phyloP scores from a whole-genome alignment of 1,140 invertebrate genomes.

The Platorchestia sp. region DNA sequence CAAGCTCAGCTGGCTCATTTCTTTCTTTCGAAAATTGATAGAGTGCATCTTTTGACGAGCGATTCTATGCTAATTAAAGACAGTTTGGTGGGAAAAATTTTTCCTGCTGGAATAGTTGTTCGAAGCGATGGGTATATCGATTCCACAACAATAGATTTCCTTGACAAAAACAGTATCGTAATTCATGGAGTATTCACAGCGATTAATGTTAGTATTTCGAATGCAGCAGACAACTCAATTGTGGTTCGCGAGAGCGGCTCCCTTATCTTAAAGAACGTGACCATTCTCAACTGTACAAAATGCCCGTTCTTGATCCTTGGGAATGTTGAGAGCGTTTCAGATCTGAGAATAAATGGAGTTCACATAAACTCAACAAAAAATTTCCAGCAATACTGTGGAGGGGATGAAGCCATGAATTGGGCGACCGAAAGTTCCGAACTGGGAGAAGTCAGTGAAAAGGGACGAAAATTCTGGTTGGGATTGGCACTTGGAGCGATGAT shows the following conservation, averaged over 20 bases:
- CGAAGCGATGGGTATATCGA: neutral
- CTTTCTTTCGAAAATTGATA: neutral
- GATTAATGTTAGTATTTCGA: neutral
- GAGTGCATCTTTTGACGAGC: neutral
- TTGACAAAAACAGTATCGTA: neutral
- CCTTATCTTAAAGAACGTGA: neutral
- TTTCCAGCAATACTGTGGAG: neutral
- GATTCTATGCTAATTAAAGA: neutral
- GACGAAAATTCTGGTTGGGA: neutral
- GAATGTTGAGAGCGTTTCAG: neutral
- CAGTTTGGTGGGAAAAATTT: neutral
- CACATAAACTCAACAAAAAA: neutral
- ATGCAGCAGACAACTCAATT: neutral
- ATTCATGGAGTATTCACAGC: neutral
- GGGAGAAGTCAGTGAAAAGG: neutral
- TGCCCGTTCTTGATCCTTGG: conserved; percentile 1
- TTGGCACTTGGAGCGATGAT: neutral
- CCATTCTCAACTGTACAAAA: neutral
- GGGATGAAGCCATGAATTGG: neutral
- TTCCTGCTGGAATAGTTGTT: neutral
- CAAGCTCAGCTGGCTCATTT: neutral
- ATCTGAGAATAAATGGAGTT: neutral
- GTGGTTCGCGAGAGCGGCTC: neutral
- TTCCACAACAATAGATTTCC: neutral
- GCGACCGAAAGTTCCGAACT: neutral